phyloP scores from a whole-genome alignment of 2,888 invertebrate species.

The Eremobia ochroleuca region DNA sequence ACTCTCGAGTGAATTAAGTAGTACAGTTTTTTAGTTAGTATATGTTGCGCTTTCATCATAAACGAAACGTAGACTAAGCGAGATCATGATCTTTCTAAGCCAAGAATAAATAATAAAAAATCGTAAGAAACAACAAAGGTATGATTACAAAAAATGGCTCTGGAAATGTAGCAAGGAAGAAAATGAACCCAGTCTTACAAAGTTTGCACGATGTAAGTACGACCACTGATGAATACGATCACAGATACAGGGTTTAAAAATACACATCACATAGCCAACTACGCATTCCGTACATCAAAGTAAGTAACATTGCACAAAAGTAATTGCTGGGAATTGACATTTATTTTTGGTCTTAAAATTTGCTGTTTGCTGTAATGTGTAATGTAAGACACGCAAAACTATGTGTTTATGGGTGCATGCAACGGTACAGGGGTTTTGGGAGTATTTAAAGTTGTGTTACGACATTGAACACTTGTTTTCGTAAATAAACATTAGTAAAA shows the following conservation, averaged over 20 bases:
- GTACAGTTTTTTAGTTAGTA: too few relatives aligned
- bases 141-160: background rate
- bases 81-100: background rate
- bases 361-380: background rate
- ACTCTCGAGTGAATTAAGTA: too few relatives aligned
- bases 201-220: background rate
- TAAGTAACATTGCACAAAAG: background rate
- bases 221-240: background rate
- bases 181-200: background rate
- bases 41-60: too few relatives aligned
- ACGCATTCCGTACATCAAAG: background rate
- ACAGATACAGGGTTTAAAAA: too few relatives aligned
- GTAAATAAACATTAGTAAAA: background rate
- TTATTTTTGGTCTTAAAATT: background rate
- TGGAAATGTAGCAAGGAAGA: background rate
- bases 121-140: background rate
- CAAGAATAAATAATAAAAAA: too few relatives aligned
- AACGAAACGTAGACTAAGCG: too few relatives aligned
- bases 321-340: background rate
- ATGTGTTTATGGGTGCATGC: background rate
- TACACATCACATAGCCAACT: background rate
- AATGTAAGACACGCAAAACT: too few relatives aligned
- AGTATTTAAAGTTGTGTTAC: background rate
- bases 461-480: too few relatives aligned
- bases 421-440: background rate